Conservation (phyloP, 2,113 vertebrate species). For the Nothobranchius furzeri region DNA sequence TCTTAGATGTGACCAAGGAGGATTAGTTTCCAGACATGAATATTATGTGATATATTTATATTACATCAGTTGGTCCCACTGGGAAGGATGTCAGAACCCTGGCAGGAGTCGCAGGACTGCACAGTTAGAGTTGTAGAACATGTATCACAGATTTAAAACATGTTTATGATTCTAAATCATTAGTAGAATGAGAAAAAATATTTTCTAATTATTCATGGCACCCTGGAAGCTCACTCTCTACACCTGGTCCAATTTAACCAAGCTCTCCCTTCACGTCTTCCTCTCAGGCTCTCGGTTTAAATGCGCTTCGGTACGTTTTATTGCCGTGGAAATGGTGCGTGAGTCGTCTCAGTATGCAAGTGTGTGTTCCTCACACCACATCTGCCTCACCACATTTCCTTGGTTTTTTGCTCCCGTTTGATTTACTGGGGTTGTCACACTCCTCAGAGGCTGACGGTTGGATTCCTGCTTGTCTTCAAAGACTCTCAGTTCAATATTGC, state of each 20-base stretch:
- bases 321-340: constrained; percentile 17
- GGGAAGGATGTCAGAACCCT: not conserved
- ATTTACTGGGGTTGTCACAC: not conserved
- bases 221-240: not conserved
- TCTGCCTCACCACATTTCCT: not conserved
- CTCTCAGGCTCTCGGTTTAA: not conserved
- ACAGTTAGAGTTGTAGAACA: not conserved
- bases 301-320: constrained; percentile 9
- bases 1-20: too few species aligned
- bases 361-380: not conserved
- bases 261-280: not conserved
- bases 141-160: not conserved
- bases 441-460: not conserved
- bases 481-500: not conserved
- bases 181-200: not conserved
- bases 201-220: too few species aligned
- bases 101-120: not conserved
- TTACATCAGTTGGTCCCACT: not conserved
- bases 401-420: not conserved
- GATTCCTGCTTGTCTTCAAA: constrained; percentile 1
- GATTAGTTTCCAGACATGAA: too few species aligned
- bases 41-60: too few species aligned
- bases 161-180: too few species aligned
- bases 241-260: not conserved
- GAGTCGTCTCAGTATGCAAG: not conserved